phyloP scores from a whole-genome alignment of 2,113 vertebrate genomes.

The Dasypus novemcinctus region DNA sequence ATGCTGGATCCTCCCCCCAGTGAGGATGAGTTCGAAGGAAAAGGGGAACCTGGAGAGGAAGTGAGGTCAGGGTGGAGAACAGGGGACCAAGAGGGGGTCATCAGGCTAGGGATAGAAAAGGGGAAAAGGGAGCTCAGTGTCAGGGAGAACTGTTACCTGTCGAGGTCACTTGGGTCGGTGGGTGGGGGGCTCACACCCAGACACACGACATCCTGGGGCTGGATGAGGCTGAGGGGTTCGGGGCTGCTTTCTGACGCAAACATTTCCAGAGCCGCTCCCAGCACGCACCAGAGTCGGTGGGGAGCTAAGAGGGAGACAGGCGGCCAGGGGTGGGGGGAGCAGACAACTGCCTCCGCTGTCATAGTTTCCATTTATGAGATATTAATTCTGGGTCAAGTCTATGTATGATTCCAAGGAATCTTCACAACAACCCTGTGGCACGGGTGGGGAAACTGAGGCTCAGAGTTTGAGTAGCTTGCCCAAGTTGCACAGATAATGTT shows the following conservation, averaged over 20 bases:
- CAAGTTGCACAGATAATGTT: background rate
- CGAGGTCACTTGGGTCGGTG: constrained; percentile 69
- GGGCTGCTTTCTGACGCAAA: constrained; percentile 71
- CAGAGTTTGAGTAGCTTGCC: background rate
- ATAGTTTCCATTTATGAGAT: background rate
- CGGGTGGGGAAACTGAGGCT: constrained; percentile 1
- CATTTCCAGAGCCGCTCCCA: constrained; percentile 71
- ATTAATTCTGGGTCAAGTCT: background rate
- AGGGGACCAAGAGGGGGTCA: background rate
- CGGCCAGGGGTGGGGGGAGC: background rate
- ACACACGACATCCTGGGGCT: constrained; percentile 63
- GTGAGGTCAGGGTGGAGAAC: background rate
- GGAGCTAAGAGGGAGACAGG: constrained; percentile 46
- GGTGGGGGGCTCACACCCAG: constrained; percentile 75
- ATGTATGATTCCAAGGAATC: background rate
- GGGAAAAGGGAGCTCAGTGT: background rate
- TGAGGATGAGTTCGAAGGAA: constrained; percentile 93
- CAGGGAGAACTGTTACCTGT: constrained; percentile 63
- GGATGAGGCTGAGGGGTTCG: constrained; percentile 70
- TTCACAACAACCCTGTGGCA: background rate
- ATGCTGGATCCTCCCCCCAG: constrained; percentile 90
- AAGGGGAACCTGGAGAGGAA: constrained; percentile 88
- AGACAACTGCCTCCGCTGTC: background rate
- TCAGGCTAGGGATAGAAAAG: background rate
- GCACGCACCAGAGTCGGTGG: constrained; percentile 68